phyloP scores from a whole-genome alignment of 2,888 invertebrate species.

The Bedellia somnulentella region DNA sequence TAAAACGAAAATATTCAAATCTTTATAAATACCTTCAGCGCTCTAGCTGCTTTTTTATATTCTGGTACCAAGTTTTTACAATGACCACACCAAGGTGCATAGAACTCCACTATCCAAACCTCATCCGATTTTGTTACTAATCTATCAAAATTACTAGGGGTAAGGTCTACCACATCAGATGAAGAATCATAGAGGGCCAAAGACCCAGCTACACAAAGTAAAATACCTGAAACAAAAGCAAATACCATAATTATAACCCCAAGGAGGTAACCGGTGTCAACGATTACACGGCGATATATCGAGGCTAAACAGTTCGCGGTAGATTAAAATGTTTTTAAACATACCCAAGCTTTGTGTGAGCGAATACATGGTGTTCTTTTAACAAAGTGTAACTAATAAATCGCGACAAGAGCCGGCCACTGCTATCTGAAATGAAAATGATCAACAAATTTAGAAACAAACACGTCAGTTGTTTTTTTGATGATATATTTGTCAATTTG shows the following conservation, averaged over 20 bases:
- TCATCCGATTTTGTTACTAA: constrained; percentile 81
- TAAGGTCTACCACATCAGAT: constrained; percentile 83
- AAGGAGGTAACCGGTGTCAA: background rate
- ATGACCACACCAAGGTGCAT: constrained; percentile 95
- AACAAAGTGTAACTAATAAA: constrained; percentile 14
- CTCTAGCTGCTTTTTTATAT: constrained; percentile 90
- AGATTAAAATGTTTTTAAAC: constrained; percentile 31
- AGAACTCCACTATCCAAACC: constrained; percentile 96
- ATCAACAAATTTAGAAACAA: too few relatives aligned
- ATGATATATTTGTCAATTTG: constrained; percentile 8
- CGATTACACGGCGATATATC: constrained; percentile 1
- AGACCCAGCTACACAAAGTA: constrained; percentile 30
- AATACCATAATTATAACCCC: background rate
- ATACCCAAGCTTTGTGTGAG: constrained; percentile 28
- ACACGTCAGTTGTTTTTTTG: constrained; percentile 37
- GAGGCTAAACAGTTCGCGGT: constrained; percentile 14
- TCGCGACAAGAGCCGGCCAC: constrained; percentile 16
- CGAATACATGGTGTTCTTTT: constrained; percentile 28
- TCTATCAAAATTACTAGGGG: constrained; percentile 83
- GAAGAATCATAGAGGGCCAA: constrained; percentile 65
- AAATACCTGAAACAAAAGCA: constrained; percentile 28
- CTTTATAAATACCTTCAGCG: constrained; percentile 71
- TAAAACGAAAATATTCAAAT: background rate
- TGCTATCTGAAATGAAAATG: constrained; percentile 16
- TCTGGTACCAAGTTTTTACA: constrained; percentile 90